Percentiles rank a stretch among this genome's conserved stretches.
phyloP scores from a whole-genome alignment of 2,888 invertebrate genomes.

The Macrosoma leucophasiata region DNA sequence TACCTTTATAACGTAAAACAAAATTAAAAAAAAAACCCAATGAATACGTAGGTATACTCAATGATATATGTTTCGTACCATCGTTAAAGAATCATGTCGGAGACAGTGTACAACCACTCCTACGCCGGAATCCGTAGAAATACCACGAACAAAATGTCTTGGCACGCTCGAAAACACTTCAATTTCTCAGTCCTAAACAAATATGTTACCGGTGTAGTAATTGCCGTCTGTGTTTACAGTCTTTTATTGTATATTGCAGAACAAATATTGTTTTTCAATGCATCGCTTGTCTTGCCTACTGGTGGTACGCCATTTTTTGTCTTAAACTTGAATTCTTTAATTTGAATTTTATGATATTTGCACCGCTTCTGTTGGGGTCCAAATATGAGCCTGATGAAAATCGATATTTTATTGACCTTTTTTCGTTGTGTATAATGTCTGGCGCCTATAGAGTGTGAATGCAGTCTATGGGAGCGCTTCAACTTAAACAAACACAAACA shows the following conservation, averaged over 20 bases:
- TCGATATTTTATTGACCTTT: no score
- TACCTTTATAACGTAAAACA: no score
- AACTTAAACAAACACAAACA: no score
- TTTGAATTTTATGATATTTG: conserved; percentile 46
- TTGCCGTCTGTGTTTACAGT: conserved; percentile 69
- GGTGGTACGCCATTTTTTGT: conserved; percentile 44
- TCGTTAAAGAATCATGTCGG: no score
- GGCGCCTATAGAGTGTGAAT: no score
- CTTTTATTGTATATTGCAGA: conserved; percentile 72
- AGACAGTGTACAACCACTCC: conserved; percentile 19
- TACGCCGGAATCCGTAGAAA: conserved; percentile 39
- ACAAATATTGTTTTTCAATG: conserved; percentile 70
- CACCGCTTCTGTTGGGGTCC: no score
- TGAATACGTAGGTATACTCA: no score
- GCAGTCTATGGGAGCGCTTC: no score
- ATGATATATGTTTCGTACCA: no score
- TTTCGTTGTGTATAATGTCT: no score
- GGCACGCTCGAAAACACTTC: conserved; percentile 69
- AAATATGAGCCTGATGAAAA: no score
- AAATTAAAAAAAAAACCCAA: no score
- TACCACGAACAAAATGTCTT: conserved; percentile 61
- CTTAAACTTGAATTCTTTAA: conserved; percentile 63
- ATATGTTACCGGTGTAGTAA: conserved; percentile 71
- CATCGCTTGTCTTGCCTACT: conserved; percentile 67
- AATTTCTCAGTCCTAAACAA: conserved; percentile 72